Percentiles rank a stretch among this genome's conserved stretches.
These are phyloP conservation scores for Drosophila putrida DNA, from an alignment of 2,888 invertebrate species.

Conservation along the genomic window DNA sequence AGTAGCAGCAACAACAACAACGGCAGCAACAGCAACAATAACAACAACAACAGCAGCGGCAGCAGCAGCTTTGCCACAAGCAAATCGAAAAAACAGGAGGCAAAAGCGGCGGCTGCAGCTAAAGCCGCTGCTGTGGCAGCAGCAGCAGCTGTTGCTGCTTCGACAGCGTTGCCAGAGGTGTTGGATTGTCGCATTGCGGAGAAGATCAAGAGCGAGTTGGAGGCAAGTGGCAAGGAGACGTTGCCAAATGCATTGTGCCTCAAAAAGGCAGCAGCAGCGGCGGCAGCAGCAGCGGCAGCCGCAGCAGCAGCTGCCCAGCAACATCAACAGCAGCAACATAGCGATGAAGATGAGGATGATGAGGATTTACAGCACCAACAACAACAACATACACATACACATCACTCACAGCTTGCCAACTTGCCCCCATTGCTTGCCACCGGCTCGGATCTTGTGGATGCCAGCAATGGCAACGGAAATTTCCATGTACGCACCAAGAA, in stretches of 20 bases:
- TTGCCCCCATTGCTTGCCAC: conserved; percentile 10
- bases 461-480: conserved; percentile 52
- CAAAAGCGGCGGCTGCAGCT: conserved; percentile 14
- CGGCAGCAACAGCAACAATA: conserved; percentile 8
- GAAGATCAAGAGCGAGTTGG: conserved; percentile 85
- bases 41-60: conserved; percentile 21
- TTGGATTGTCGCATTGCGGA: conserved; percentile 85
- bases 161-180: conserved; percentile 81
- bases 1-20: background rate
- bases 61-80: conserved; percentile 35
- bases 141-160: conserved; percentile 59
- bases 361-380: conserved; percentile 50
- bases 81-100: conserved; percentile 83
- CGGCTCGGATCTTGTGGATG: conserved; percentile 48
- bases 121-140: conserved; percentile 76
- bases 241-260: conserved; percentile 76
- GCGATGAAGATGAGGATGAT: conserved; percentile 28
- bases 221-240: conserved; percentile 81
- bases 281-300: conserved; percentile 41
- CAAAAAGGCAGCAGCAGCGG: conserved; percentile 72
- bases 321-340: conserved; percentile 33
- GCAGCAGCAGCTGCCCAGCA: conserved; percentile 49
- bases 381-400: conserved; percentile 35
- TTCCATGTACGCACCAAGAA: conserved; percentile 66
- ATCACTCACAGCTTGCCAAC: conserved; percentile 11